Conservation (phyloP, 2,113 vertebrate species). For the Gambusia holbrooki region DNA sequence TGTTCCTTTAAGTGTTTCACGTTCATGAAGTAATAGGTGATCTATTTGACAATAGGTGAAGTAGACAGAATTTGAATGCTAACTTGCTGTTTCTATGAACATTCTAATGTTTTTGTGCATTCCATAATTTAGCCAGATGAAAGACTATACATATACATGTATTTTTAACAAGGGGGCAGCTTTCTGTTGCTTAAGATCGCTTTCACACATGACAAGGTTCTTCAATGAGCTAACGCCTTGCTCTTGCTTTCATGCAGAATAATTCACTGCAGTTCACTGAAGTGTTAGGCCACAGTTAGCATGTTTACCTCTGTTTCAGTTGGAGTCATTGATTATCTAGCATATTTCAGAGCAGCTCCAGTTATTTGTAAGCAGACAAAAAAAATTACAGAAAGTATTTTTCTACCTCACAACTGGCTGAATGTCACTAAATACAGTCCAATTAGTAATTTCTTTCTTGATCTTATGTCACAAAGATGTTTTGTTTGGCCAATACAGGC, state of each 20-base stretch:
- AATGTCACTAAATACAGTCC: background rate
- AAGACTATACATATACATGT: too few species aligned
- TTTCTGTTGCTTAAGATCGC: too few species aligned
- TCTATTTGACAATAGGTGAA: too few species aligned
- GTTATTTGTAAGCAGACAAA: too few species aligned
- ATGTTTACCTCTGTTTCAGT: background rate
- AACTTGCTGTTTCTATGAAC: too few species aligned
- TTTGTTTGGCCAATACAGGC: background rate
- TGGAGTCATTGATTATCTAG: background rate
- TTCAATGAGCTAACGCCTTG: background rate
- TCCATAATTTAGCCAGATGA: too few species aligned
- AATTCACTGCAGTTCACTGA: background rate
- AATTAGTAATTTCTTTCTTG: conserved; percentile 7
- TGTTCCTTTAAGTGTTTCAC: background rate
- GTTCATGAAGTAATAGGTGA: background rate
- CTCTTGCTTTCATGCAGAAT: background rate
- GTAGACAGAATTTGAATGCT: too few species aligned
- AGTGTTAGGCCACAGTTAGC: background rate
- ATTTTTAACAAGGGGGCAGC: too few species aligned
- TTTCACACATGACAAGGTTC: background rate
- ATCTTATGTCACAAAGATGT: background rate
- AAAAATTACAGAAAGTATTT: too few species aligned
- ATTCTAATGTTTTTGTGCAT: too few species aligned
- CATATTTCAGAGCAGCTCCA: background rate
- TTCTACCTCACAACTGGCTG: too few species aligned